Evolutionary conservation across 2,888 invertebrate genomes (phyloP), one percentile per base, ranked within the genome.

Genomic region (Anodontia alba): DNA sequence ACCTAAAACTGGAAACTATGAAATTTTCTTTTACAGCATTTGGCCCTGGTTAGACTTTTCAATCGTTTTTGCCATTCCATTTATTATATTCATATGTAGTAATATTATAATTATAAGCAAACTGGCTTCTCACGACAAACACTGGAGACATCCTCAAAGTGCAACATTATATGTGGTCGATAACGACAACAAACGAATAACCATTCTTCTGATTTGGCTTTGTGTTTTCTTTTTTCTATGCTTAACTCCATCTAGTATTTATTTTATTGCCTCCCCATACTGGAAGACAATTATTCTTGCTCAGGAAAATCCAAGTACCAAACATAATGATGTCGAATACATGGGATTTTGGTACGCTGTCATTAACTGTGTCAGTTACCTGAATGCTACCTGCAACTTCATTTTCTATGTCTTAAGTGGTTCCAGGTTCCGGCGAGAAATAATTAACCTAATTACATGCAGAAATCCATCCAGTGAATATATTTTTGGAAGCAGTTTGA

Each of bases 401-500:
- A 51, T 90, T n/a, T 69, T 90, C 31, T 91, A 91, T 76, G 88
- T 88, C 42, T 69, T 90, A 26, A 89, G 88, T 33, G 91, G 91
- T 0, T 77, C 89, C 17, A 83, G 82, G 43, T 92, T 92, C 78
- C 76, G 91, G 31, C 73, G 82, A 3, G 90, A 90, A 46, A 71
- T 91, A 10, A 75, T 74, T 51, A 70, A 62, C 20, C 71, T 91
- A 66, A 80, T 89, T 15, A 62, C 66, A 7, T 84, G 84, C 51
- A 43, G 74, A 29, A 23, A 51, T 10, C n/a, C 69, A 10, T 7
- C 26, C 15, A 12, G 42, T 3, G 69, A 69, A 12, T 10, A 26
- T 26, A 7, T 43, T 1, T 69, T 69, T 29, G 62, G 31, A 23
- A n/a, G 17, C 17, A 33, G 17, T 23, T 62, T 29, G 31, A 62